Evolutionary conservation across 64 coral and sea anemone species (phyloP).

Genomic region (Pachyseris speciosa): DNA sequence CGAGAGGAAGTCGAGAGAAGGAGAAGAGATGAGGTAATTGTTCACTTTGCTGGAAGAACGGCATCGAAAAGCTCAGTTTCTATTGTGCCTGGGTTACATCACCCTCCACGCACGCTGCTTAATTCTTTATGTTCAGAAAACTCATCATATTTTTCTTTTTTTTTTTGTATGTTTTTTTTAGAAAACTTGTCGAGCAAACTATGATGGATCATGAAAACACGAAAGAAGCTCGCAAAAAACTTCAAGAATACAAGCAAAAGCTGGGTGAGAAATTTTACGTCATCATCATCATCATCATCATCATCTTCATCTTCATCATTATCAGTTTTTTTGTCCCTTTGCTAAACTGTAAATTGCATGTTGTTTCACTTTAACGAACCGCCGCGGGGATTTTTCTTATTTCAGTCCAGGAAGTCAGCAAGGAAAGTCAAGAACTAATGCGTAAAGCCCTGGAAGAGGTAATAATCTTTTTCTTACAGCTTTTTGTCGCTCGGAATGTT

Average conservation of each 20-base stretch:
- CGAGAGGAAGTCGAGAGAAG: slow-evolving; percentile 77
- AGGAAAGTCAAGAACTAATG: slow-evolving; percentile 98
- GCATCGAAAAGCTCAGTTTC: background rate
- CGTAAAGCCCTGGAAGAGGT: slow-evolving; percentile 93
- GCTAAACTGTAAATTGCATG: too few species aligned
- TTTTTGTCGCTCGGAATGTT: background rate
- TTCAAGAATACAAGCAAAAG: slow-evolving; percentile 94
- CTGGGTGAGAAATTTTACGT: slow-evolving; percentile 71
- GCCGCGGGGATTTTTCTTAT: background rate
- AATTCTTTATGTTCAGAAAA: background rate
- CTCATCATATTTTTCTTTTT: background rate
- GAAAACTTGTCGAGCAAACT: slow-evolving; percentile 91
- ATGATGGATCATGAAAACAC: slow-evolving; percentile 94
- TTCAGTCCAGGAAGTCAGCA: slow-evolving; percentile 96
- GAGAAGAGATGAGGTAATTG: slow-evolving; percentile 92
- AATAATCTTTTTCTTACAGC: background rate
- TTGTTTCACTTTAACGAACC: background rate
- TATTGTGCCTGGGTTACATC: background rate
- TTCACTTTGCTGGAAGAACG: background rate
- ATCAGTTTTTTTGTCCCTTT: too few species aligned
- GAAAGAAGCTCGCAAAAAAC: slow-evolving; percentile 88
- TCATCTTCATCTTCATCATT: too few species aligned
- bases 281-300: too few species aligned
- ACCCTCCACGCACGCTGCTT: background rate
- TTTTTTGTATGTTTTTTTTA: slow-evolving; percentile 1